Evolutionary conservation across 1,140 invertebrate species (phyloP), one percentile per base, ranked within the genome.

Genomic region (Patella vulgata): DNA sequence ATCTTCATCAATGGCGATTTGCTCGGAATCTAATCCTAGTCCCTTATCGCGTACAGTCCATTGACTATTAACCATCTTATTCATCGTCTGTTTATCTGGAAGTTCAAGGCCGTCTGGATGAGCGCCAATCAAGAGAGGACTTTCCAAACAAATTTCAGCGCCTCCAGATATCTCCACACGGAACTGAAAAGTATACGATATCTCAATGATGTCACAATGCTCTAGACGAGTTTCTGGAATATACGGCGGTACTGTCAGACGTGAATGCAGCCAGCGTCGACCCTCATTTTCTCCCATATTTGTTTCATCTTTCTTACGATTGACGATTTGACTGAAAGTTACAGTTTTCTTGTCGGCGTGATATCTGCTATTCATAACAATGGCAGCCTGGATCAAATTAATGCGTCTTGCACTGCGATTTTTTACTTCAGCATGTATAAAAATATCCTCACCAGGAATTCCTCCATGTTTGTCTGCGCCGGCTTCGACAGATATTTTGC

Each of bases 171-270:
- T 56, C 58, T 84, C 82, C 4, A 83, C 73, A 33, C 72, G 52
- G 54, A 83, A 82, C 53, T 78, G 75, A 47, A 84, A 74, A 12
- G 65, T 51, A 53, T 84, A 84, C 17, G 68, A 54, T 14, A 84
- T 66, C 48, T 83, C 81, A 19, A 84, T 84, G 50, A 84, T 79
- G 64, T 81, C 80, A 62, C 81, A 83, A 44, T 63, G 70, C 19
- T 82, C 75, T 19, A 84, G 61, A n/a, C 52, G 59, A 0, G 82
- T 75, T 64, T 83, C 82, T 0, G 82, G 82, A 9, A 83, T 80
- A 63, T 82, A 84, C 0, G 80, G 79, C 9, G 82, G 82, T 8
- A 84, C 68, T 9, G 77, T 68, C 8, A 84, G 61, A 27, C 78
- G 63, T 1, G 82, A 77, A 65, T 75, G 74, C 30, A 70, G 75